Percentiles rank a stretch among this genome's conserved stretches.
phyloP scores from a whole-genome alignment of 2,113 vertebrate genomes.

The Prunella himalayana region DNA sequence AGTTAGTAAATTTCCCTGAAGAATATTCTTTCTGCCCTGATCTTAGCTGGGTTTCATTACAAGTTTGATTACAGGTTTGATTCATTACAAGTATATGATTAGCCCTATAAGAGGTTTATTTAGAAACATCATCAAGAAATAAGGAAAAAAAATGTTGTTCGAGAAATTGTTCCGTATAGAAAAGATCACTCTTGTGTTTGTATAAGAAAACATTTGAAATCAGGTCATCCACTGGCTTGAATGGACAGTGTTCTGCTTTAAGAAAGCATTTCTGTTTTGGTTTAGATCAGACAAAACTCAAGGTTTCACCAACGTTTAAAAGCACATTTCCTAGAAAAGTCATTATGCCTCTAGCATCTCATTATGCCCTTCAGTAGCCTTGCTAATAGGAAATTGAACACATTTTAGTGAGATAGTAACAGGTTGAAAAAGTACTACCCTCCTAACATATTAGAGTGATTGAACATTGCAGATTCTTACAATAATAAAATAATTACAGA shows the following conservation, averaged over 20 bases:
- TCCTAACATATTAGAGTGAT: neutral
- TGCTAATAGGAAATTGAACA: neutral
- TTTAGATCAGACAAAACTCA: neutral
- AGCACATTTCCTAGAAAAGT: neutral
- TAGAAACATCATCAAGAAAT: neutral
- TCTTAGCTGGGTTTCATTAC: neutral
- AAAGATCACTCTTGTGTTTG: neutral
- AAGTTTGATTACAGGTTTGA: neutral
- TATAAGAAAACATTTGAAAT: neutral
- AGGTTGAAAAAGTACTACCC: neutral
- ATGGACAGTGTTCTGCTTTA: neutral
- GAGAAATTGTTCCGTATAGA: neutral
- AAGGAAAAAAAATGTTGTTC: neutral
- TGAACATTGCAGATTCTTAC: neutral
- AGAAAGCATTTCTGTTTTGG: neutral
- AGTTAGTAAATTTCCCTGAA: neutral
- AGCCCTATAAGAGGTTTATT: neutral
- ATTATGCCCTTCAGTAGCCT: neutral
- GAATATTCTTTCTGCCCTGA: neutral
- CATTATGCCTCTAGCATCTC: neutral
- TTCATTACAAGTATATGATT: neutral
- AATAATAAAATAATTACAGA: neutral
- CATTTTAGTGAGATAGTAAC: neutral
- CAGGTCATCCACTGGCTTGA: neutral
- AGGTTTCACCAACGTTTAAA: neutral